These are phyloP conservation scores for Canis aureus DNA, from an alignment of 2,113 vertebrate species.

Conservation along the genomic window DNA sequence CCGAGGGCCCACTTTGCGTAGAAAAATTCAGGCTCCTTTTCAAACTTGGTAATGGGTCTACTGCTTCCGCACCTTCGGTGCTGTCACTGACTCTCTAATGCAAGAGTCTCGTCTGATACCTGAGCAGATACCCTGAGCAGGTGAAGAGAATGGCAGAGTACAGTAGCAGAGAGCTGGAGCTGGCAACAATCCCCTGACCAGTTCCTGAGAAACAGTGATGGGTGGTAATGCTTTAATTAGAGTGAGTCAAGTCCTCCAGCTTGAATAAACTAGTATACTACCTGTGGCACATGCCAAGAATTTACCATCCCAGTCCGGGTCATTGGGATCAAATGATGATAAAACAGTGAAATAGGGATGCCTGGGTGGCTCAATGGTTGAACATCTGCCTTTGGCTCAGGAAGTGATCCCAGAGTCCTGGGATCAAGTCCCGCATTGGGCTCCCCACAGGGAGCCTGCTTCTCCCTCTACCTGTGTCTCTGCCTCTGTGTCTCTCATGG, in stretches of 20 bases:
- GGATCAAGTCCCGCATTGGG: too few relatives aligned
- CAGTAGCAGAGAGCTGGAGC: not conserved
- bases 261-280: slow-evolving; percentile 13
- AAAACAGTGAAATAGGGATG: too few relatives aligned
- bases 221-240: not conserved
- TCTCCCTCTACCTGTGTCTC: too few relatives aligned
- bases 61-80: not conserved
- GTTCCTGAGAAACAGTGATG: not conserved
- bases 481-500: too few relatives aligned
- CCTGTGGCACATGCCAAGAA: not conserved
- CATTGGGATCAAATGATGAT: slow-evolving; percentile 26
- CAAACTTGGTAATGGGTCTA: not conserved
- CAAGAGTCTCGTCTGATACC: not conserved
- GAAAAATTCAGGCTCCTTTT: slow-evolving; percentile 33
- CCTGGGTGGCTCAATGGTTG: too few relatives aligned
- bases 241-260: not conserved
- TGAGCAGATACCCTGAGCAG: not conserved
- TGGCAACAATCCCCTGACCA: not conserved
- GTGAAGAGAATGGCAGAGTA: not conserved
- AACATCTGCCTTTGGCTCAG: too few relatives aligned
- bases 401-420: too few relatives aligned
- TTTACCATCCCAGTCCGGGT: not conserved
- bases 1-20: not conserved
- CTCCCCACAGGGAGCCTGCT: too few relatives aligned
- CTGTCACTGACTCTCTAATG: not conserved